phyloP scores from a whole-genome alignment of 2,888 invertebrate species.

The Agelastica alni region DNA sequence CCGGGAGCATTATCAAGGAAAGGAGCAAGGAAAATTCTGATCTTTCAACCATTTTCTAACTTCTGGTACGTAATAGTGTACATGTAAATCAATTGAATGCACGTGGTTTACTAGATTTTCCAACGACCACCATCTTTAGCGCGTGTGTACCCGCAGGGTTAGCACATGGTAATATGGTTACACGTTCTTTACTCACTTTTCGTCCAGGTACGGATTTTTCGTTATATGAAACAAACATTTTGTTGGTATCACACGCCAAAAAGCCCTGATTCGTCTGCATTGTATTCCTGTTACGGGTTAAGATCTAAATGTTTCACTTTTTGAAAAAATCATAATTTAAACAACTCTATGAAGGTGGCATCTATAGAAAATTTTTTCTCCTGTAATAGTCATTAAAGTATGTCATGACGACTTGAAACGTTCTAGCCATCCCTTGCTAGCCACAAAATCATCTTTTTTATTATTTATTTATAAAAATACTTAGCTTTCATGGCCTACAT shows the following conservation, averaged over 20 bases:
- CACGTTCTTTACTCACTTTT: too few species aligned
- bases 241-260: constrained; percentile 22
- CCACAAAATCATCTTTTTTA: constrained; percentile 20
- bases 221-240: too few species aligned
- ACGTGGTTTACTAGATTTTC: constrained; percentile 13
- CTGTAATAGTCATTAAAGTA: constrained; percentile 25
- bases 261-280: constrained; percentile 25
- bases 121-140: constrained; percentile 17
- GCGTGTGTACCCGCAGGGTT: constrained; percentile 17
- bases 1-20: constrained; percentile 42
- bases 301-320: constrained; percentile 13
- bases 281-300: constrained; percentile 9
- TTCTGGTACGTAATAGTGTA: constrained; percentile 22
- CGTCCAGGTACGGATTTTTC: too few species aligned
- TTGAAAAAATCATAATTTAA: constrained; percentile 18
- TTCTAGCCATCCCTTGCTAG: constrained; percentile 10
- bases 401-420: constrained; percentile 26
- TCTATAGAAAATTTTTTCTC: constrained; percentile 1
- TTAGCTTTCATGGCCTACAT: constrained; percentile 21
- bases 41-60: constrained; percentile 39
- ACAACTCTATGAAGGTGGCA: constrained; percentile 14
- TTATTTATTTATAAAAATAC: constrained; percentile 22
- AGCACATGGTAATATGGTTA: too few species aligned
- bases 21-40: constrained; percentile 36
- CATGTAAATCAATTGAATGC: neutral